Conservation (phyloP, 1,140 invertebrate genomes). For the Venturia canescens region DNA sequence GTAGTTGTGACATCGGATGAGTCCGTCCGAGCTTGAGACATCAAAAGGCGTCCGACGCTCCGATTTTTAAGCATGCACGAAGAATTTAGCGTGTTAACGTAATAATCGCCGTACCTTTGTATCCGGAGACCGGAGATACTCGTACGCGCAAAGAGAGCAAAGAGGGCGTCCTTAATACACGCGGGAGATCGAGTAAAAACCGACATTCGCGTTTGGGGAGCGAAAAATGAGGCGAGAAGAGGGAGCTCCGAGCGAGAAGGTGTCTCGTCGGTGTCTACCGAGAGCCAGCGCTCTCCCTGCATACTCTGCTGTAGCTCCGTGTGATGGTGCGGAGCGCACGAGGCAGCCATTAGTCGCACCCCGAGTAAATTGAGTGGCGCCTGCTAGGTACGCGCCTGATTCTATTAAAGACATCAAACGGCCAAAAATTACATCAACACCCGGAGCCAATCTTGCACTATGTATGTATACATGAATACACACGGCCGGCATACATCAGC, state of each 20-base stretch:
- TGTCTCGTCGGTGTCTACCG: conserved; percentile 43
- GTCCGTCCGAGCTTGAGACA: too few relatives aligned
- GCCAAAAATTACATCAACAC: conserved; percentile 76
- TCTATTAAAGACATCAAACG: conserved; percentile 77
- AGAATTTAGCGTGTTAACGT: neutral
- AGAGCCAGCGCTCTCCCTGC: conserved; percentile 24
- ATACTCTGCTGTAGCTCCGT: conserved; percentile 40
- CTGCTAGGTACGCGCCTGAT: conserved; percentile 76
- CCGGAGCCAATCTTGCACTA: conserved; percentile 61
- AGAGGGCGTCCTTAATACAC: neutral
- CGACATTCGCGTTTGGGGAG: neutral
- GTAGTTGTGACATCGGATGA: too few relatives aligned
- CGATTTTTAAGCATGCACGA: neutral
- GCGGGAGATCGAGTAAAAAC: conserved; percentile 5
- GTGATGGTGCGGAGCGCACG: conserved; percentile 53
- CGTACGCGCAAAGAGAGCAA: neutral
- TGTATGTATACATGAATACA: neutral
- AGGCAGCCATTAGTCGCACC: conserved; percentile 75
- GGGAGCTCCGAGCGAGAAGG: neutral
- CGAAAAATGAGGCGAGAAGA: neutral
- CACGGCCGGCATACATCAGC: conserved; percentile 50
- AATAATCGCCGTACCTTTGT: neutral
- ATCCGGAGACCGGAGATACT: neutral
- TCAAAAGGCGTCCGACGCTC: neutral
- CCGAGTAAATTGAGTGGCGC: conserved; percentile 75